Evolutionary conservation across 2,113 vertebrate genomes (phyloP), one percentile per base, ranked within the genome.

Genomic region (Mormoops blainvillei): DNA sequence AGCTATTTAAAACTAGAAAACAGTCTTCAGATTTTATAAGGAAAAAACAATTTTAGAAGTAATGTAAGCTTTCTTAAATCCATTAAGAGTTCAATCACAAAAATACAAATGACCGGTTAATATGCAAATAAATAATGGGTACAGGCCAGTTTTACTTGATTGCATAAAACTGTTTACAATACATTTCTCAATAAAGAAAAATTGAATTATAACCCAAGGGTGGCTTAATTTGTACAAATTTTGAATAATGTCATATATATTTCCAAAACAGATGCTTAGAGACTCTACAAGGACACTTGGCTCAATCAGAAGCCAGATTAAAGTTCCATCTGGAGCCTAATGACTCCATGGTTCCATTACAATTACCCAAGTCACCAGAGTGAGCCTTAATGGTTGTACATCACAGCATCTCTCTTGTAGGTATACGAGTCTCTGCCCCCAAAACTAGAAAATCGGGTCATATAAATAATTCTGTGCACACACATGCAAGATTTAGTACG

Each of bases 261-360:
- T 98, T 98, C 98, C 97, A 98, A 98, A 99, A 97, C 98, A 99
- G 98, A 99, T 99, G 98, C 98, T 99, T 97, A 98, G 98, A 98
- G 98, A 98, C 98, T 98, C 95, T 98, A 95, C 94, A 98, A 98
- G 98, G 98, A 98, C 98, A 98, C 98, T 97, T 92, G 81, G 97
- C 97, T 98, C 98, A 98, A 98, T 98, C 98, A 98, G 98, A 98
- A 98, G 97, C 98, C 98, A 98, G 98, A 98, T 98, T 98, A 98
- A 98, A 98, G 97, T 98, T 98, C 98, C 98, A 98, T 98, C 98
- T 98, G 98, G 98, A 98, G 97, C 13, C 41, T 97, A 98, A 98
- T 95, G 96, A 95, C 96, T 98, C 96, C 93, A 97, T 92, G 98
- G 98, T 97, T 98, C 98, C 98, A 98, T 98, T 98, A 97, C 95